These are phyloP conservation scores for Crossocerus cetratus DNA, from an alignment of 2,888 invertebrate genomes.

Conservation along the genomic window DNA sequence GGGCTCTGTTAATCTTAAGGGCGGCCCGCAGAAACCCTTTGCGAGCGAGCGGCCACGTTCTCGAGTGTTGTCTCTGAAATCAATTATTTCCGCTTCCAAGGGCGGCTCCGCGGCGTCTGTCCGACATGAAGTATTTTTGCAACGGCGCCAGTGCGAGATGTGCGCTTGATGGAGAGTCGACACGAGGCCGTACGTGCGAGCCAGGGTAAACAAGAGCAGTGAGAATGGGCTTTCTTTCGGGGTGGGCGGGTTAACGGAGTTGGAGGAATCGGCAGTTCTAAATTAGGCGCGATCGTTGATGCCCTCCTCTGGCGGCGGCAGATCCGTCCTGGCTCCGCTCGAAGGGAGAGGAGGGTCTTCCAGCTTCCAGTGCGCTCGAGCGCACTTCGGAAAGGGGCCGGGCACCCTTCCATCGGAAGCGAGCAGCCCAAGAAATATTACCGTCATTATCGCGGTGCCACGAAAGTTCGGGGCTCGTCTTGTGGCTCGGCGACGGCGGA, in stretches of 20 bases:
- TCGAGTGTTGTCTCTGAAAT: too few relatives aligned
- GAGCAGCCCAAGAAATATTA: conserved; percentile 54
- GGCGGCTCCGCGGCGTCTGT: too few relatives aligned
- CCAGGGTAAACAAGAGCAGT: background rate
- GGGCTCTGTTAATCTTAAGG: too few relatives aligned
- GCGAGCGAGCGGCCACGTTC: too few relatives aligned
- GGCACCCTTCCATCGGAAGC: conserved; percentile 42
- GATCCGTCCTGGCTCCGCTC: background rate
- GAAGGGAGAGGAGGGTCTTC: background rate
- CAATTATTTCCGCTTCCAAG: too few relatives aligned
- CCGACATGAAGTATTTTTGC: too few relatives aligned
- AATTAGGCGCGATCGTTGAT: conserved; percentile 2
- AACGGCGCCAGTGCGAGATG: too few relatives aligned
- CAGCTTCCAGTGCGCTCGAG: background rate
- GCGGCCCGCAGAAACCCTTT: too few relatives aligned
- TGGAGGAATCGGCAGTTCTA: background rate
- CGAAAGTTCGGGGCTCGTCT: conserved; percentile 42
- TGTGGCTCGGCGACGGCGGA: background rate
- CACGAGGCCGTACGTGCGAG: background rate
- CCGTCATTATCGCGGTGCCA: conserved; percentile 56
- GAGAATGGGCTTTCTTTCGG: background rate
- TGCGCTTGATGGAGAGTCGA: too few relatives aligned
- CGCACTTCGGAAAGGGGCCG: conserved; percentile 30
- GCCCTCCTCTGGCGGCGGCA: background rate
- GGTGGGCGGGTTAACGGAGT: background rate